Conservation (phyloP, 2,113 vertebrate genomes). For the Heterotilapia buettikoferi region DNA sequence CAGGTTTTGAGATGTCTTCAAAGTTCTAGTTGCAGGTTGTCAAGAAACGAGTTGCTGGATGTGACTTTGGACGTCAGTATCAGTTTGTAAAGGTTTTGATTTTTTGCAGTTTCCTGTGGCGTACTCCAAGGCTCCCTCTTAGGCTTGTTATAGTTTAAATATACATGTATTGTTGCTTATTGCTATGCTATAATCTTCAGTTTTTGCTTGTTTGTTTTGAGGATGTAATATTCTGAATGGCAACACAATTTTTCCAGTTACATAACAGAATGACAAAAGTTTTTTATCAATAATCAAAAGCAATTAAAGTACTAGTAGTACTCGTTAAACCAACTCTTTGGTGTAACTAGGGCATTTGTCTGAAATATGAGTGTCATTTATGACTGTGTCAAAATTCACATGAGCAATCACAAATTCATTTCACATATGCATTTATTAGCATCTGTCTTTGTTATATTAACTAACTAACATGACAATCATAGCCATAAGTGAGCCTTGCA, state of each 20-base stretch:
- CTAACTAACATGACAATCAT: not conserved
- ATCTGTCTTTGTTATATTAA: not conserved
- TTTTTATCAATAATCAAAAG: not conserved
- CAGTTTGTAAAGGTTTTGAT: not conserved
- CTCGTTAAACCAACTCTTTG: not conserved
- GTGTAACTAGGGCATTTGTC: not conserved
- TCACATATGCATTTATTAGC: not conserved
- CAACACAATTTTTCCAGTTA: not conserved
- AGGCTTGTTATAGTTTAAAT: not conserved
- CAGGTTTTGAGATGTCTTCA: not conserved
- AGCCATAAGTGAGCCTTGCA: not conserved
- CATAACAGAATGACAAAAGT: not conserved
- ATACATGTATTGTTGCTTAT: accelerated
- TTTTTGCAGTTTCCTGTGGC: not conserved
- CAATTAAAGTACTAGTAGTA: accelerated
- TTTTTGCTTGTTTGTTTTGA: not conserved
- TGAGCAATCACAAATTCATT: not conserved
- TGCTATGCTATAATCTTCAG: not conserved
- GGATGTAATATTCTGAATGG: not conserved
- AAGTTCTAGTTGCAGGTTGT: accelerated
- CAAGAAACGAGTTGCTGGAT: not conserved
- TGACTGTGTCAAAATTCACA: not conserved
- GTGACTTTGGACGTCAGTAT: not conserved
- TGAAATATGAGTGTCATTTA: not conserved
- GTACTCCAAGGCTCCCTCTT: not conserved